Evolutionary conservation across 64 coral and sea anemone genomes (phyloP).

Genomic region (Dendrophyllia cribrosa): DNA sequence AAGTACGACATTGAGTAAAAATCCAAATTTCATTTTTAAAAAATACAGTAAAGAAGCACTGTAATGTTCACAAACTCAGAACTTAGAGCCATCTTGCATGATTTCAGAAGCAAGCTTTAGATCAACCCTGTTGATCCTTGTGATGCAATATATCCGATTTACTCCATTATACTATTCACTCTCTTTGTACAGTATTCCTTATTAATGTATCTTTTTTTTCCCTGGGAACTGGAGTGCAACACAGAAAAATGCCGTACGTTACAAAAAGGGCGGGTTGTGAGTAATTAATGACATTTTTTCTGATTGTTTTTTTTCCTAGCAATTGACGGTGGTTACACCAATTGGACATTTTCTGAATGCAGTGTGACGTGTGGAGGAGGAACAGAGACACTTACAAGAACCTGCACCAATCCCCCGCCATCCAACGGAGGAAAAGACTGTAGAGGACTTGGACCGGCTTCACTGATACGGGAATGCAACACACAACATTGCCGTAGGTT

Average conservation of each 20-base stretch:
- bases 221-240: too few species aligned
- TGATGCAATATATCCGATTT: too few species aligned
- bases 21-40: too few species aligned
- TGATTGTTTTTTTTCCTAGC: background rate
- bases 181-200: background rate
- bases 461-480: background rate
- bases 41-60: background rate
- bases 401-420: slow-evolving; percentile 9
- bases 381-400: background rate
- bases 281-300: too few species aligned
- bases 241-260: too few species aligned
- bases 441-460: background rate
- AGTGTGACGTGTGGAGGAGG: slow-evolving; percentile 20
- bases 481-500: background rate
- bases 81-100: too few species aligned
- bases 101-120: too few species aligned
- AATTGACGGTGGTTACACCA: slow-evolving; percentile 1
- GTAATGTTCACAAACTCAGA: too few species aligned
- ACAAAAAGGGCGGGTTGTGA: too few species aligned
- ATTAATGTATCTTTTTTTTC: too few species aligned
- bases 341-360: background rate
- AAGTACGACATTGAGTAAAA: too few species aligned
- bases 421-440: background rate
- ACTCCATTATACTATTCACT: background rate
- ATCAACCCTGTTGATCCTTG: too few species aligned